These are phyloP conservation scores for Beroe ovata DNA, from an alignment of 37 sponge, comb jelly and placozoan species.

Conservation along the genomic window DNA sequence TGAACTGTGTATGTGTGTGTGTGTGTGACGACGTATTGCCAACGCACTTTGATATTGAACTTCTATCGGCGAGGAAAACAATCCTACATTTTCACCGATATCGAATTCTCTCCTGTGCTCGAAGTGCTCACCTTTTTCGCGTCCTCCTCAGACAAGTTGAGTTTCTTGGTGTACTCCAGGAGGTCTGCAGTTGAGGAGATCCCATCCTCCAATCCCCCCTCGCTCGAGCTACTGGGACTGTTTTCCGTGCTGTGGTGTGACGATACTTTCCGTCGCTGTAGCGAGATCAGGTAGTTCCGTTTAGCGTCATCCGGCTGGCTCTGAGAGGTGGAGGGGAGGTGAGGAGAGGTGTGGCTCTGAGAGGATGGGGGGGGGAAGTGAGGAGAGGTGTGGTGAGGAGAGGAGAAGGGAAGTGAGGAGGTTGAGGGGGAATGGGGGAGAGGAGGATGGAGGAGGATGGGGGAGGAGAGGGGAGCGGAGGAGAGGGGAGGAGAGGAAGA, in stretches of 20 bases:
- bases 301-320: constrained; percentile 54
- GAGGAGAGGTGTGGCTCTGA: not conserved
- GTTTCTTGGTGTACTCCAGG: constrained; percentile 65
- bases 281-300: constrained; percentile 7
- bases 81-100: no score
- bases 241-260: not conserved
- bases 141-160: constrained; percentile 43
- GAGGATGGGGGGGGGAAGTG: not conserved
- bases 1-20: no score
- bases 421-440: not conserved
- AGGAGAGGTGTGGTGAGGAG: not conserved
- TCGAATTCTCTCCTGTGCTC: no score
- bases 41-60: no score
- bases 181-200: constrained; percentile 27
- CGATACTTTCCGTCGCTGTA: not conserved
- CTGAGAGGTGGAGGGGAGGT: not conserved
- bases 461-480: not conserved
- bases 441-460: not conserved
- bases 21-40: no score
- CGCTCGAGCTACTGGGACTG: constrained; percentile 44
- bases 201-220: constrained; percentile 23
- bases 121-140: constrained; percentile 57
- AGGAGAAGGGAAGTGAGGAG: not conserved
- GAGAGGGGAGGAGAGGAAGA: not conserved
- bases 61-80: no score